A percentile compares a stretch with the other conserved stretches of the same genome.
These are phyloP conservation scores for Styela clava DNA, from an alignment of 23 tunicate species.

Conservation along the genomic window DNA sequence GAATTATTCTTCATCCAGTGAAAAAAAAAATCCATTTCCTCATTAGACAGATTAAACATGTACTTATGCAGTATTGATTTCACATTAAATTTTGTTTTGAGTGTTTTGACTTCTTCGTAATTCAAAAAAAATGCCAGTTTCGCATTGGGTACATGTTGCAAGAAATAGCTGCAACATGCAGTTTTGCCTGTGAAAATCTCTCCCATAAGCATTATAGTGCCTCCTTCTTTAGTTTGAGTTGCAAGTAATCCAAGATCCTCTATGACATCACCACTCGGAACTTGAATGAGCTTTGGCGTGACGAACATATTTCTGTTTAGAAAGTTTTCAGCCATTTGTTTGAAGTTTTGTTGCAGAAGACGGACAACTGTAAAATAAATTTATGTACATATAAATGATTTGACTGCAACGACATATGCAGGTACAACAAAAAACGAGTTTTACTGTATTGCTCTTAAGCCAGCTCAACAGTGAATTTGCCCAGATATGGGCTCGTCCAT, in stretches of 20 bases:
- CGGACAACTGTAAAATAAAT: background rate
- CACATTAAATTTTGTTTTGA: background rate
- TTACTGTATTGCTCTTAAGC: too few species aligned
- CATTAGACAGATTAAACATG: background rate
- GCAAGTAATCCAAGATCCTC: background rate
- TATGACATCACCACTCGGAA: background rate
- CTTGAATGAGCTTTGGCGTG: background rate
- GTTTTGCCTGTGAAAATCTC: background rate
- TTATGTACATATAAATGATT: background rate
- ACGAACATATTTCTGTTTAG: background rate
- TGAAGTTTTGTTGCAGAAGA: background rate
- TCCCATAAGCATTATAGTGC: background rate
- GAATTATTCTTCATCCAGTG: conserved; percentile 8
- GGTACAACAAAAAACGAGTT: background rate
- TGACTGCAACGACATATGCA: background rate
- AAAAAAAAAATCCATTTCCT: background rate
- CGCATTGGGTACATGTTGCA: background rate
- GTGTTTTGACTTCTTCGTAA: background rate
- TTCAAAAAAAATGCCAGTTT: background rate
- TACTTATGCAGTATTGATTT: background rate
- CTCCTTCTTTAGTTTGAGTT: background rate
- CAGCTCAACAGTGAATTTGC: too few species aligned
- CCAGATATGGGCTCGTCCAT: too few species aligned
- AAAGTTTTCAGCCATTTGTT: background rate
- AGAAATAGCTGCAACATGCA: background rate